A percentile compares a stretch with the other conserved stretches of the same genome.
These are phyloP conservation scores for Melitaea cinxia DNA, from an alignment of 1,140 invertebrate genomes.

Conservation along the genomic window DNA sequence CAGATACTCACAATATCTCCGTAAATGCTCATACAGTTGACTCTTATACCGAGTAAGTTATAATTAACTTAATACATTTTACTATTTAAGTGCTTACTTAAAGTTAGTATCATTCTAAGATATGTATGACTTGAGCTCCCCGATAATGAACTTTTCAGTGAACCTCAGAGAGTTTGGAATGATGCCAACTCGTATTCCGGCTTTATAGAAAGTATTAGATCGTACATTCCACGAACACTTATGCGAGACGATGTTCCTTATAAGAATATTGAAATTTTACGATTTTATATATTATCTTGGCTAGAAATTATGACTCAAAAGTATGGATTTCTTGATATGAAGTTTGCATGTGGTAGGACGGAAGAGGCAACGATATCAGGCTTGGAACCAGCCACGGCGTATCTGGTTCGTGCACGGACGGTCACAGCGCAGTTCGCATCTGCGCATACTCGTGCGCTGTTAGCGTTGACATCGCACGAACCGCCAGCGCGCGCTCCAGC, in stretches of 20 bases:
- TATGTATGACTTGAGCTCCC: not conserved
- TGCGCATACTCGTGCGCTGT: conserved; percentile 63
- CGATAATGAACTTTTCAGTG: not conserved
- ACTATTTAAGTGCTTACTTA: not conserved
- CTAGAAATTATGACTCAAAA: too few relatives aligned
- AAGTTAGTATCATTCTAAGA: not conserved
- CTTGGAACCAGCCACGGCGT: conserved; percentile 89
- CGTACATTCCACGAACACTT: not conserved
- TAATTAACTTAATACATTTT: not conserved
- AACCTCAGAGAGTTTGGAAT: not conserved
- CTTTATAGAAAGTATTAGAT: not conserved
- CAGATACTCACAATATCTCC: conserved; percentile 72
- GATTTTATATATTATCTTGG: not conserved
- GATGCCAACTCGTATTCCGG: not conserved
- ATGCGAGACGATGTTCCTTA: not conserved
- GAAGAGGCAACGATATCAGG: conserved; percentile 81
- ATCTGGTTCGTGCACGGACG: conserved; percentile 85
- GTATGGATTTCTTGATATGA: too few relatives aligned
- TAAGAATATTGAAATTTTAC: conserved; percentile 11
- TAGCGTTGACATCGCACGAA: conserved; percentile 69
- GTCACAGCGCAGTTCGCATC: conserved; percentile 74
- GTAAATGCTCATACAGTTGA: conserved; percentile 57
- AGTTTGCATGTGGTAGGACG: conserved; percentile 47
- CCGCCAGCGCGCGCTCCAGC: conserved; percentile 66
- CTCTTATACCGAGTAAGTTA: conserved; percentile 66